These are phyloP conservation scores for Nanorana parkeri DNA, from an alignment of 2,113 vertebrate genomes.

Conservation along the genomic window DNA sequence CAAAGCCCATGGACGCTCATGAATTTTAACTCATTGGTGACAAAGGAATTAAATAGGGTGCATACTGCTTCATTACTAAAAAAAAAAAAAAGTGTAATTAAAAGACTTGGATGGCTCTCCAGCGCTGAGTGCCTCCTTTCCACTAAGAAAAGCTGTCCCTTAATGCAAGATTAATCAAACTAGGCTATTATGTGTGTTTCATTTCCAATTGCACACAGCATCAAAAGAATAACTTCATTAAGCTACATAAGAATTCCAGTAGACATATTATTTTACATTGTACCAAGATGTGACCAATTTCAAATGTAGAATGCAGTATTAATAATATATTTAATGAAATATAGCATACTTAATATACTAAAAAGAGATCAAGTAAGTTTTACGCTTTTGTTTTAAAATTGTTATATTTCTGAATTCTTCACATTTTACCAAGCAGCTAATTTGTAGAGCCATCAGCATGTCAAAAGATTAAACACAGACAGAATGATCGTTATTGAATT, in stretches of 20 bases:
- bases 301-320: background rate
- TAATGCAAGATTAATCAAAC: slow-evolving; percentile 73
- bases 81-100: slow-evolving; percentile 80
- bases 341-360: too few relatives aligned
- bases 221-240: slow-evolving; percentile 63
- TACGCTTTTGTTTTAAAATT: too few relatives aligned
- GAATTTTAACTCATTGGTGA: slow-evolving; percentile 78
- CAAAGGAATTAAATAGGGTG: slow-evolving; percentile 75
- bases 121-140: slow-evolving; percentile 67
- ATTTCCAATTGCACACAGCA: slow-evolving; percentile 16
- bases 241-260: slow-evolving; percentile 59
- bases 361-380: too few relatives aligned
- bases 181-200: slow-evolving; percentile 67
- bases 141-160: slow-evolving; percentile 61
- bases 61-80: slow-evolving; percentile 79
- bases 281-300: background rate
- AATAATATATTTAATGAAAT: too few relatives aligned
- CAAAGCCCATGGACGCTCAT: slow-evolving; percentile 76
- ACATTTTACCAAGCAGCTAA: too few relatives aligned
- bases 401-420: too few relatives aligned
- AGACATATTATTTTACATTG: slow-evolving; percentile 44
- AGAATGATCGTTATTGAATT: too few relatives aligned
- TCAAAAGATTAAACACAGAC: too few relatives aligned
- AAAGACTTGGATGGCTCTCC: slow-evolving; percentile 76
- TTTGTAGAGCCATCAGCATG: too few relatives aligned